A percentile compares a stretch with the other conserved stretches of the same genome.
Conservation (phyloP, 2,888 invertebrate species). For the Eulithis prunata region DNA sequence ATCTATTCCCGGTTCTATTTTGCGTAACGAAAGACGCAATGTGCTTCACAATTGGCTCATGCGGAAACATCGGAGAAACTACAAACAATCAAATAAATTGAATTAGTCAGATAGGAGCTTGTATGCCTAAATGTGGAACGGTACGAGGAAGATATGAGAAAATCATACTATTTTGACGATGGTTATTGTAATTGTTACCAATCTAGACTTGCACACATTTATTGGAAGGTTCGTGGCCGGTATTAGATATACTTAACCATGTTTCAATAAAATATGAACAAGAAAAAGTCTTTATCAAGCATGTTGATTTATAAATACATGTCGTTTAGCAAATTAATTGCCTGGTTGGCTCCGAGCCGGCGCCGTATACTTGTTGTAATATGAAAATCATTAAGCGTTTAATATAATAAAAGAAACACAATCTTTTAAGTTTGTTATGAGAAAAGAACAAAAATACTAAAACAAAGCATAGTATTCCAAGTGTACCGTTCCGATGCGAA, state of each 20-base stretch:
- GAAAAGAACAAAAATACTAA: slow-evolving; percentile 40
- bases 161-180: too few species aligned
- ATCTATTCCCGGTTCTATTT: slow-evolving; percentile 50
- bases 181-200: too few species aligned
- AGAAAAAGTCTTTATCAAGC: slow-evolving; percentile 39
- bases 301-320: slow-evolving; percentile 61
- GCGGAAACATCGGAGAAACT: slow-evolving; percentile 21
- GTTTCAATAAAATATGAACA: neutral
- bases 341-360: slow-evolving; percentile 52
- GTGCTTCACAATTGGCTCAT: slow-evolving; percentile 34
- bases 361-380: slow-evolving; percentile 56
- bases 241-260: too few species aligned
- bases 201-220: too few species aligned
- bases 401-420: slow-evolving; percentile 33
- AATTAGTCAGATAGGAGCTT: neutral
- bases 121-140: neutral
- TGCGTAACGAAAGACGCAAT: slow-evolving; percentile 36
- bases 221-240: too few species aligned
- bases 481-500: slow-evolving; percentile 45
- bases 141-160: neutral
- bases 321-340: slow-evolving; percentile 69
- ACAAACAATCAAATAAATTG: slow-evolving; percentile 18
- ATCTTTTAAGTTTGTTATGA: slow-evolving; percentile 30
- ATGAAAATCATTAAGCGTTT: slow-evolving; percentile 21
- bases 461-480: slow-evolving; percentile 37